phyloP scores from a whole-genome alignment of 2,113 vertebrate species.

The Brachyistius frenatus region DNA sequence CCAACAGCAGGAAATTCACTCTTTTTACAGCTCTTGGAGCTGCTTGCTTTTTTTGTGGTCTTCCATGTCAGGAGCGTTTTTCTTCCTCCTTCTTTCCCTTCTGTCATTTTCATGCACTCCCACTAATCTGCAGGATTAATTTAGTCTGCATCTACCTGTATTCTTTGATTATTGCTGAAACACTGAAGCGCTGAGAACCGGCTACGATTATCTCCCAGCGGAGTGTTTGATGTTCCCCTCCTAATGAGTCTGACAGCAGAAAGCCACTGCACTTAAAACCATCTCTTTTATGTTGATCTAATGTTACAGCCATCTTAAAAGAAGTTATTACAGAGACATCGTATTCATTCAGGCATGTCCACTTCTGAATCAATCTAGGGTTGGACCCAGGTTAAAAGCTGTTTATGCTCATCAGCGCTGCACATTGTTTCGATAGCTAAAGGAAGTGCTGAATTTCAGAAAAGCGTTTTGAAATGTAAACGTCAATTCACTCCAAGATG shows the following conservation, averaged over 20 bases:
- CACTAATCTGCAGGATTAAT: constrained; percentile 72
- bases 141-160: constrained; percentile 72
- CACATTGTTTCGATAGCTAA: constrained; percentile 39
- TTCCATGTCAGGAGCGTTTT: constrained; percentile 29
- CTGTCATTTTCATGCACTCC: constrained; percentile 56
- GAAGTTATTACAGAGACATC: constrained; percentile 45
- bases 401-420: constrained; percentile 18
- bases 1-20: neutral
- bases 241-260: constrained; percentile 71
- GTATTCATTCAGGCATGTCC: constrained; percentile 49
- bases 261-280: constrained; percentile 41
- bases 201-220: constrained; percentile 64
- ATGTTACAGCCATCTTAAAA: constrained; percentile 53
- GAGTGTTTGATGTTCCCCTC: constrained; percentile 71
- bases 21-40: neutral
- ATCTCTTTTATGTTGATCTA: constrained; percentile 56
- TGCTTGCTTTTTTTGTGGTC: constrained; percentile 11
- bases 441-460: constrained; percentile 27
- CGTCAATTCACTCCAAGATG: constrained; percentile 18
- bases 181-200: constrained; percentile 43
- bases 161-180: constrained; percentile 74
- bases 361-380: constrained; percentile 37
- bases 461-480: constrained; percentile 18
- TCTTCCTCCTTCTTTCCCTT: constrained; percentile 27
- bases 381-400: constrained; percentile 47